These are phyloP conservation scores for Microctenopoma stevenorrisi DNA, from an alignment of 2,797 vertebrate species.

Conservation along the genomic window DNA sequence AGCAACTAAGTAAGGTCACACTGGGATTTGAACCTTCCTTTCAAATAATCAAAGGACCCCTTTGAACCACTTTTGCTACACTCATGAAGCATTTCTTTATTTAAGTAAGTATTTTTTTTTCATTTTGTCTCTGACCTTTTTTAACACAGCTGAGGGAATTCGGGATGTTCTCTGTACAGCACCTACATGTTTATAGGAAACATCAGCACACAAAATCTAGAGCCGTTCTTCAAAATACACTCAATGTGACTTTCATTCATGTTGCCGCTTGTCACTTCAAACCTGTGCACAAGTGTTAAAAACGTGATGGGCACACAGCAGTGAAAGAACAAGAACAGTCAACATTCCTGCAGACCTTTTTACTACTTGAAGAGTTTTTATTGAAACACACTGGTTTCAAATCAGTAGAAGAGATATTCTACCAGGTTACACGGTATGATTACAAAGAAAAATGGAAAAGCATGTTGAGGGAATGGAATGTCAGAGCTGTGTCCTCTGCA, in stretches of 20 bases:
- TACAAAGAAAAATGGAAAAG: conserved; percentile 46
- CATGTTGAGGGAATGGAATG: conserved; percentile 29
- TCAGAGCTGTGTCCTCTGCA: conserved; percentile 55
- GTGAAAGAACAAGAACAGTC: conserved; percentile 37
- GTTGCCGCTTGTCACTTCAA: conserved; percentile 29
- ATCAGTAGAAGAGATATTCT: conserved; percentile 21
- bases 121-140: conserved; percentile 46
- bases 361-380: conserved; percentile 36
- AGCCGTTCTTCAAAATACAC: conserved; percentile 55
- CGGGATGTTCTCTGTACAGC: conserved; percentile 36
- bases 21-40: conserved; percentile 54
- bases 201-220: conserved; percentile 59
- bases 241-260: conserved; percentile 45
- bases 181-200: conserved; percentile 64
- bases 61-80: conserved; percentile 60
- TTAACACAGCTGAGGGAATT: conserved; percentile 52
- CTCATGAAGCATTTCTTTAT: conserved; percentile 59
- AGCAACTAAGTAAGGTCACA: conserved; percentile 52
- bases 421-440: conserved; percentile 11
- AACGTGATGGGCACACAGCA: conserved; percentile 26
- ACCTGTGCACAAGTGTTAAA: conserved; percentile 30
- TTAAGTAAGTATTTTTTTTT: conserved; percentile 37
- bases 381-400: conserved; percentile 36
- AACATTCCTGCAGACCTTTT: conserved; percentile 41
- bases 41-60: conserved; percentile 63